Base-by-base conservation (phyloP, 2,888 invertebrate species). In the Leptura quadrifasciata region DNA sequence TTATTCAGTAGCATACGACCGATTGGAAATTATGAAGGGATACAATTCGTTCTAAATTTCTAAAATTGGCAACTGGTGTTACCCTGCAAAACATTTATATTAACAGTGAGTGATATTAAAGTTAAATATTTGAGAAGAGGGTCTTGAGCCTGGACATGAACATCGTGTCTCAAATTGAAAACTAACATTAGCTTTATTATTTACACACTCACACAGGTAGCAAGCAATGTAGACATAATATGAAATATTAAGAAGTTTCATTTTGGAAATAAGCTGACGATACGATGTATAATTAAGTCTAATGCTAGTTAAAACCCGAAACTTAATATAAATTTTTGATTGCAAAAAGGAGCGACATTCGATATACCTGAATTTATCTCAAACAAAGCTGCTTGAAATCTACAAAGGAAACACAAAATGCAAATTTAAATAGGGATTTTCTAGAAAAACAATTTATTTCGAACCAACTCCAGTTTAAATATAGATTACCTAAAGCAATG, bases 361-460 rank as follows among this genome's bases (percentile, higher is more conserved):
- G 39, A 64, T 72, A 21, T 69, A 63, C 39, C 39, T 35, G 65
- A 58, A 69, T 73, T 68, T 63, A 63, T 60, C 27, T 70, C 15
- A 47, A 67, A 71, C 67, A 76, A 71, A 74, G 57, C 65, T 74
- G 70, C 74, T 17, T 55, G 69, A 47, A 76, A 73, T 69, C 60
- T 74, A 69, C 57, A 74, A 68, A 74, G 58, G 67, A 52, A 71
- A 71, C 65, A 65, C n/a, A 74, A 74, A 76, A 74, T 74, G 74
- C 39, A 72, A 74, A 71, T 65, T 74, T 68, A 74, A 71, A 77
- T 74, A 57, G 72, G 65, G 68, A 77, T 75, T 77, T 75, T 64
- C 69, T 68, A 74, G 74, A 64, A 72, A 75, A 75, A 77, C 68
- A 74, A 77, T 75, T 77, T 74, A 61, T 74, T 72, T 72, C 65